phyloP scores from a whole-genome alignment of 2,113 vertebrate species.

The Acinonyx jubatus region DNA sequence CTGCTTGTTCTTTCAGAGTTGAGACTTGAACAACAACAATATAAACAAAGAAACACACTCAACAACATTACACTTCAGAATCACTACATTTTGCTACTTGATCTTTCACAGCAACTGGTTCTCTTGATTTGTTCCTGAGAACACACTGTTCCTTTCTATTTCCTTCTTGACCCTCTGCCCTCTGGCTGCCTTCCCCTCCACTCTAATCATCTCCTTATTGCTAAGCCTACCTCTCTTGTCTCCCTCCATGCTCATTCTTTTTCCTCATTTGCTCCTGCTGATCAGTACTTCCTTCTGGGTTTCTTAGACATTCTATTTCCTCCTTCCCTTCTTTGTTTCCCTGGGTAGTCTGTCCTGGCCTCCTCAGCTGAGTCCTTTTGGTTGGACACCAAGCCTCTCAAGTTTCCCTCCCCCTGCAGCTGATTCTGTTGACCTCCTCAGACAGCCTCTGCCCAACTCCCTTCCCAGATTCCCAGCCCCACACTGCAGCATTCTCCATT shows the following conservation, averaged over 20 bases:
- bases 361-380: not conserved
- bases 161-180: not conserved
- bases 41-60: not conserved
- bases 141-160: not conserved
- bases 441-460: not conserved
- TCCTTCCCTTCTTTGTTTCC: not conserved
- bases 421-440: not conserved
- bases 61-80: not conserved
- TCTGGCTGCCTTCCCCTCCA: not conserved
- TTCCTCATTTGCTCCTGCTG: not conserved
- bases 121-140: not conserved
- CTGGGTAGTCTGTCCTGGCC: not conserved
- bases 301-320: not conserved
- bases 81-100: not conserved
- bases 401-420: not conserved
- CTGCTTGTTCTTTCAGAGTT: constrained; percentile 36
- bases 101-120: not conserved
- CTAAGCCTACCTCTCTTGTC: too few species aligned
- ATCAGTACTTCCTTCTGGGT: not conserved
- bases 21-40: not conserved
- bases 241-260: not conserved
- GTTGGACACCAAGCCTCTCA: not conserved
- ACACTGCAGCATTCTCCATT: not conserved
- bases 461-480: not conserved
- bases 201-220: not conserved